Percentiles rank a stretch among this genome's conserved stretches.
Evolutionary conservation across 1,140 invertebrate species (phyloP).

Genomic region (Drosophila ercepeae): DNA sequence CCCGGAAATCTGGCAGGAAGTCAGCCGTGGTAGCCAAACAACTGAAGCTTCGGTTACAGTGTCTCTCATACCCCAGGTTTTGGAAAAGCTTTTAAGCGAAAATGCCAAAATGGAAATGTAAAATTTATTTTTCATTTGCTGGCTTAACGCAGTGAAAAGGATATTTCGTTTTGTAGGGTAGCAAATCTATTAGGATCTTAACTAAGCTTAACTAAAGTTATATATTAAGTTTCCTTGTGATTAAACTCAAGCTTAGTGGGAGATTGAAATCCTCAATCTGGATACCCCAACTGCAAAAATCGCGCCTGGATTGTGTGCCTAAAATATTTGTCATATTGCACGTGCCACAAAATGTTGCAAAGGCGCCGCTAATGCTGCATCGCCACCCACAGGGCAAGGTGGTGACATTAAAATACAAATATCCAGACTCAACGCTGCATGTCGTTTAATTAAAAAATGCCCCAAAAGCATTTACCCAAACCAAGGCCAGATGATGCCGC

Average conservation of each 20-base stretch:
- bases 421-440: conserved; percentile 45
- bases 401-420: conserved; percentile 68
- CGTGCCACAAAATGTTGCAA: conserved; percentile 41
- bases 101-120: conserved; percentile 67
- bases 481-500: conserved; percentile 5
- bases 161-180: neutral
- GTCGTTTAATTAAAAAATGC: conserved; percentile 81
- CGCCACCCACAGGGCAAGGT: conserved; percentile 47
- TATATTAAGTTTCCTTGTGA: neutral
- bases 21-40: conserved; percentile 51
- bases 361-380: conserved; percentile 10
- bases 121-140: conserved; percentile 49
- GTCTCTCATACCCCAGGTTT: neutral
- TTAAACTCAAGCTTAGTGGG: neutral
- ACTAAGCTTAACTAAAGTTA: no score
- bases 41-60: conserved; percentile 24
- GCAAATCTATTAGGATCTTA: neutral
- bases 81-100: conserved; percentile 76
- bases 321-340: conserved; percentile 78
- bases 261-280: conserved; percentile 13
- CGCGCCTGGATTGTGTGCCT: conserved; percentile 33
- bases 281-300: neutral
- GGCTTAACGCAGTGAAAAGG: conserved; percentile 10
- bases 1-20: conserved; percentile 64
- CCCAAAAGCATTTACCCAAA: conserved; percentile 79